Base-by-base conservation (phyloP, 2,797 vertebrate species). In the Molossus alvarezi region DNA sequence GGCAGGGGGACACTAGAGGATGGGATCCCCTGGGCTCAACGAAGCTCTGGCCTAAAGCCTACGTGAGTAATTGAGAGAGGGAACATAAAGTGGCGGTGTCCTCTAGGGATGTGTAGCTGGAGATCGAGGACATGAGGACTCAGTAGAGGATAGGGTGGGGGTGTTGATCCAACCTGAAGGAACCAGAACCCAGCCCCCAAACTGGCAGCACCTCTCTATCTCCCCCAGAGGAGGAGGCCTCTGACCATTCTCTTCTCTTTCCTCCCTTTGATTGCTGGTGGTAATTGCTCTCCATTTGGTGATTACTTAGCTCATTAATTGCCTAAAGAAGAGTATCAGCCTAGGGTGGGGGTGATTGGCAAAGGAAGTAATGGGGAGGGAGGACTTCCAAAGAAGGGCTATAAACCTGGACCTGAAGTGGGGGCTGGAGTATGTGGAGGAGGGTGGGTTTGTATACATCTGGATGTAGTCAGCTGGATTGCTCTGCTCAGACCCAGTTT, bases 231-330 rank as follows among this genome's bases (percentile, higher is more conserved):
- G 33, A 33, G 33, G 33, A 33, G 88, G 64, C 29, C 91, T 88
- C 73, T 90, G 85, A 80, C 86, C 90, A 71, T 53, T 45, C 27
- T 77, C 67, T 86, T 73, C 17, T n/a, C 69, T 71, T 41, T 51
- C 77, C 41, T 62, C 65, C 73, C 55, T 94, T 60, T 75, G 25
- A 53, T 57, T 69, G 65, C 45, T 90, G 62, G 57, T 60, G 69
- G 77, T 86, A 86, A 95, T 88, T 92, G 69, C 77, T 95, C 85
- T 93, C 88, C 90, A 96, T 95, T 95, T 95, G 82, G 84, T 10
- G 0, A 82, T 86, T 96, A 95, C 69, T 96, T 95, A 95, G 94
- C 79, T 97, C 92, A 95, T 95, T 95, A 97, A 88, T 96, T 97
- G 90, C 75, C 84, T 92, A 82, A 89, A 94, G 71, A 55, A 95